Base-by-base conservation (phyloP, 2,113 vertebrate species). In the Onychostoma macrolepis region DNA sequence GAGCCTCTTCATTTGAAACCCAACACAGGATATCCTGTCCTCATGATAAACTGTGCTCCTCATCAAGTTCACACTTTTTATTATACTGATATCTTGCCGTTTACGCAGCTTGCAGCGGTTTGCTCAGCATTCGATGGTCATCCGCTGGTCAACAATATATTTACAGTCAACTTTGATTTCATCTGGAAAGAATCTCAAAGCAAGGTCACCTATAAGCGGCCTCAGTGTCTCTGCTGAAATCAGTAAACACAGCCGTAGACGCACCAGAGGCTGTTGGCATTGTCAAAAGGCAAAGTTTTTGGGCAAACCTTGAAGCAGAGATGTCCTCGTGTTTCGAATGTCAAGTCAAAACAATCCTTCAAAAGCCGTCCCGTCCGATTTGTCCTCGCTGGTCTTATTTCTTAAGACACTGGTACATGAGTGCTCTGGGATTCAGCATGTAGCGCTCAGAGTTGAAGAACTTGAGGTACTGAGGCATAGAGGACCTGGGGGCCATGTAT, bases 351-450 rank as follows among this genome's bases (percentile, higher is more conserved):
- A 63, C 12, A 74, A 45, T 48, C 19, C 2, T 36, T 53, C 21
- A 80, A 41, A 58, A 77, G 50, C 8, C 36, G 33, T 63, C 50
- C 36, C 36, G 21, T 79, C 53, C 28, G 48, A 17, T 80, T 87
- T 43, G 77, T 85, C 80, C 41, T 26, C 1, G 48, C 43, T n/a
- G n/a, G 33, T 43, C 80, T 90, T 87, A 96, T 83, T 96, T 96
- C 91, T 95, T 96, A 80, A 96, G 93, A 93, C 95, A 95, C 93
- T 96, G 95, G 91, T 96, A 96, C 95, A 96, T 95, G 75, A 96
- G 92, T 0, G 95, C 92, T 13, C 95, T 87, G 6, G 94, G 95
- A 84, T 96, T 95, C 85, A 96, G 94, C 92, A 94, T 88, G 90
- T 95, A 96, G 87, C 93, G 94, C 91, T 95, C 96, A 0, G 95